Conservation (phyloP, 2,888 invertebrate species). For the Nebria salina region DNA sequence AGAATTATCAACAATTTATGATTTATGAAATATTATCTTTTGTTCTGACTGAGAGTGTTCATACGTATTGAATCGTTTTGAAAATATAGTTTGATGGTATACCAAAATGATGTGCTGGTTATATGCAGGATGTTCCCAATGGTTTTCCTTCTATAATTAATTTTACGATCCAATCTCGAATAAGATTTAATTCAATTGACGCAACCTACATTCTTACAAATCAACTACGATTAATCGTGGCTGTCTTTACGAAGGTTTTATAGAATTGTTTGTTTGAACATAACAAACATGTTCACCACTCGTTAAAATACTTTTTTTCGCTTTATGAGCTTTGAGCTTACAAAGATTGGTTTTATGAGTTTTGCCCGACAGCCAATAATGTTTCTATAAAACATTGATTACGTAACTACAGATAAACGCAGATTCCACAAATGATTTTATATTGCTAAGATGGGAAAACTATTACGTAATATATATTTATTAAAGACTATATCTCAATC, state of each 20-base stretch:
- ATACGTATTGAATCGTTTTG: too few relatives aligned
- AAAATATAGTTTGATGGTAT: not conserved
- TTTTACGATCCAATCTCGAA: not conserved
- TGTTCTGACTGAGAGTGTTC: too few relatives aligned
- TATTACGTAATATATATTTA: too few relatives aligned
- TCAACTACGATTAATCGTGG: not conserved
- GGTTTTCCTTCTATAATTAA: not conserved
- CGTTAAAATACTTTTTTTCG: not conserved
- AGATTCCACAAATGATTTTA: too few relatives aligned
- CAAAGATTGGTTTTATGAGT: not conserved
- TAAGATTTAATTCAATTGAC: not conserved
- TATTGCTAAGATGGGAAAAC: too few relatives aligned
- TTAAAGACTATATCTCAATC: too few relatives aligned
- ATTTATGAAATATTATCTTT: too few relatives aligned
- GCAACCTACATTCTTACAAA: not conserved
- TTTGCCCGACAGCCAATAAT: not conserved
- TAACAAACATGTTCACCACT: not conserved
- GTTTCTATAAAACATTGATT: too few relatives aligned
- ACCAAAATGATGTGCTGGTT: not conserved
- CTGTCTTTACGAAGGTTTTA: not conserved
- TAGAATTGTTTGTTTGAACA: not conserved
- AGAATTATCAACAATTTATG: too few relatives aligned
- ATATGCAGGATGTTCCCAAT: not conserved
- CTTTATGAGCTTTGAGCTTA: not conserved
- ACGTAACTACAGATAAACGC: too few relatives aligned